Conservation (phyloP, 64 coral and sea anemone species). For the Dendrophyllia cribrosa region DNA sequence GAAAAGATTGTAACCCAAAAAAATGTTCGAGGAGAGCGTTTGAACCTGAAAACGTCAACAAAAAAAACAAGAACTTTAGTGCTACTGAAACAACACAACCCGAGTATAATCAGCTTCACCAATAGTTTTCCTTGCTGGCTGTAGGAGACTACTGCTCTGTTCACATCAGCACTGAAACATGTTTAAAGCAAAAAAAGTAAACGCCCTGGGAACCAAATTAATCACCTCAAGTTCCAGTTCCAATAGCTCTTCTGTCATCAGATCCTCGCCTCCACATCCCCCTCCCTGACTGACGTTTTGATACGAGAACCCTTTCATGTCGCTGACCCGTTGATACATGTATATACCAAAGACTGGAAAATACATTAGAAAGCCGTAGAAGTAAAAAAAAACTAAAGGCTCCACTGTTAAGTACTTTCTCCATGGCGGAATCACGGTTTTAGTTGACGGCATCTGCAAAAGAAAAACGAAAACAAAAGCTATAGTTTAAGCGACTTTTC, state of each 20-base stretch:
- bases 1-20: conserved; percentile 30
- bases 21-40: conserved; percentile 20
- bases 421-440: background rate
- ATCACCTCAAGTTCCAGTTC: conserved; percentile 45
- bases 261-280: conserved; percentile 35
- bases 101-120: too few relatives aligned
- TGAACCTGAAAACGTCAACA: conserved; percentile 54
- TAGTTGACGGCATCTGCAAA: background rate
- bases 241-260: conserved; percentile 15
- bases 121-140: too few relatives aligned
- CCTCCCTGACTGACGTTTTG: conserved; percentile 48
- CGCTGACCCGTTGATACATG: conserved; percentile 71
- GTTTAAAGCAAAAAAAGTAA: background rate
- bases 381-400: conserved; percentile 69
- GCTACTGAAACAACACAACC: background rate
- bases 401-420: conserved; percentile 66
- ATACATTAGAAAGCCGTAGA: conserved; percentile 56
- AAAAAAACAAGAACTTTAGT: background rate
- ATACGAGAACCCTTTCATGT: conserved; percentile 68
- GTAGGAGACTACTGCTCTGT: too few relatives aligned
- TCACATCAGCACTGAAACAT: too few relatives aligned
- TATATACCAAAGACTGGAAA: conserved; percentile 62
- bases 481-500: too few relatives aligned
- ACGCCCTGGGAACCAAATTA: background rate
- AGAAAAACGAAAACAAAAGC: background rate